These are phyloP conservation scores for Archaeoteleia sp. DNA, from an alignment of 2,888 invertebrate species.

Conservation along the genomic window DNA sequence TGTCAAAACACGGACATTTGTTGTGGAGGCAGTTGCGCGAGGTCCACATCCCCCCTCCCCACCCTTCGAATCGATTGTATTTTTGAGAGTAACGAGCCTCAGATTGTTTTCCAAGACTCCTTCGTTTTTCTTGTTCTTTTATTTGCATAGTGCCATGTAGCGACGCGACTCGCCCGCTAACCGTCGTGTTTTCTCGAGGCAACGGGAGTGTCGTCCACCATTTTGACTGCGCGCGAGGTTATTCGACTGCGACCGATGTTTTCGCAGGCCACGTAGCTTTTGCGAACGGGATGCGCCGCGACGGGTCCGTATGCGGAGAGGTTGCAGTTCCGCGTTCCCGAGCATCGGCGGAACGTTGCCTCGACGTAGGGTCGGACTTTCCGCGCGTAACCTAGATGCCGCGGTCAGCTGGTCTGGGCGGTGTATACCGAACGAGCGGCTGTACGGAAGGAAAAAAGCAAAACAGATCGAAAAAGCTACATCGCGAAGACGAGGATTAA, in stretches of 20 bases:
- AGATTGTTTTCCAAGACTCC: too few species aligned
- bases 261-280: slow-evolving; percentile 9
- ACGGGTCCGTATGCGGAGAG: background rate
- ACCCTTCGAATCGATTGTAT: too few species aligned
- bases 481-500: too few species aligned
- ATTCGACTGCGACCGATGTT: slow-evolving; percentile 55
- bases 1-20: too few species aligned
- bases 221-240: slow-evolving; percentile 72
- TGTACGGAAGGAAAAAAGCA: slow-evolving; percentile 8
- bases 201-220: slow-evolving; percentile 71
- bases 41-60: too few species aligned
- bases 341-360: slow-evolving; percentile 2
- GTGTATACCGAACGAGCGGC: slow-evolving; percentile 27
- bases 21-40: too few species aligned
- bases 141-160: too few species aligned
- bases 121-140: too few species aligned
- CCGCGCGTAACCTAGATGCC: slow-evolving; percentile 55
- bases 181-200: too few species aligned
- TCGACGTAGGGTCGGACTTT: slow-evolving; percentile 54
- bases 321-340: slow-evolving; percentile 5
- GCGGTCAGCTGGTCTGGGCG: slow-evolving; percentile 61
- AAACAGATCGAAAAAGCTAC: slow-evolving; percentile 6
- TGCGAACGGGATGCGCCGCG: slow-evolving; percentile 2
- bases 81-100: too few species aligned
- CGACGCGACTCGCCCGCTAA: too few species aligned